Base-by-base conservation (phyloP, 2,888 invertebrate species). In the Meliscaeva auricollis region DNA sequence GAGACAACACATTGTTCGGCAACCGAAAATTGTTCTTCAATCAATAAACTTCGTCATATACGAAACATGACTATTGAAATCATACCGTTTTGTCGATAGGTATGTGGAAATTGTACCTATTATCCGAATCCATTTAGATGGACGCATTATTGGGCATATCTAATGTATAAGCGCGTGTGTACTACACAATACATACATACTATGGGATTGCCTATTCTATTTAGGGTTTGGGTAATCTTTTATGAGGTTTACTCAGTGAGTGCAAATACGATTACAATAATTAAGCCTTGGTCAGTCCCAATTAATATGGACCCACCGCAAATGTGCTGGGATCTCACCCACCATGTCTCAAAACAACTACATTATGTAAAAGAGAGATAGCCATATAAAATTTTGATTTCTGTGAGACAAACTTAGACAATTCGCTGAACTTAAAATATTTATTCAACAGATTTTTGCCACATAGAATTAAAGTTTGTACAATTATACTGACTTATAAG, bases 261-360 rank as follows among this genome's bases (percentile, higher is more conserved):
- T 38, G 50, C 69, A 73, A 68, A 81, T 81, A 77, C 69, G 73
- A 85, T 81, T 77, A 81, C 81, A 77, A 85, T 85, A 85, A 85
- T 85, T 81, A 85, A 85, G 73, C 62, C 76, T 73, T 85, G 76
- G 81, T 77, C 85, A 81, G 56, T 73, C 50, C n/a, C 85, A 85
- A 77, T 85, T 85, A 81, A 77, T 85, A 73, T 52, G 54, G 17
- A 73, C 44, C 52, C 2, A 69, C 81, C 76, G 13, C 81, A 72
- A 64, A 79, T 46, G 72, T 20, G 11, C 13, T 32, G 38, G 26
- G 30, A 9, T 44, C 50, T 17, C 13, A 9, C 15, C 13, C 13
- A 9, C 9, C 35, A 26, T 26, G 4, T 26, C 26, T 26, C 26
- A 2, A 26, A n/a, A n/a, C n/a, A n/a, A n/a, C n/a, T n/a, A n/a